Evolutionary conservation across 2,113 vertebrate genomes (phyloP), one percentile per base, ranked within the genome.

Genomic region (Dipodomys ordii): DNA sequence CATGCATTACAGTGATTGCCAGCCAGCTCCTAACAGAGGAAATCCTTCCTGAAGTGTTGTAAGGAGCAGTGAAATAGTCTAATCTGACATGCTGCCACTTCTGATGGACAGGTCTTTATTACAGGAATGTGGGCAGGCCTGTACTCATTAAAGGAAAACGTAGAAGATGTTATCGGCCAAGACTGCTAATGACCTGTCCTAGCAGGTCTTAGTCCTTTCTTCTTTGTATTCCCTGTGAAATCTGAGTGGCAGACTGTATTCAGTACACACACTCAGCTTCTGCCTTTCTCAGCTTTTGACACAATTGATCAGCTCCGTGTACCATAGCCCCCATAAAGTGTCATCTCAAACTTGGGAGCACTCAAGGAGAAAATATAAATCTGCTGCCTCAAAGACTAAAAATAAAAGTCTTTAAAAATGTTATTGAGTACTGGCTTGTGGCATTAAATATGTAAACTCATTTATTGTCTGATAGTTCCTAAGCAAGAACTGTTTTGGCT

Each of bases 381-480:
- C 64, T 49, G 1, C 2, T 87, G 22, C 2, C 23, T 71, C 89
- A 73, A 71, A 90, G 86, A 71, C 97, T 96, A 80, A 89, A 83
- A 96, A 49, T 65, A 79, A 93, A 60, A 30, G 0, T 80, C 69
- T 80, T 87, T 89, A 90, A 84, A 83, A 6, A 8, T 68, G 22
- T 67, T 67, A 76, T 60, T 95, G 81, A 57, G 73, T 96, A 71
- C 68, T 62, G 76, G 1, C 46, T 90, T 60, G 35, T 77, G 44
- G 39, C 79, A 81, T 19, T 39, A 67, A 87, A 79, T 92, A 25
- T 94, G 35, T 94, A 91, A 93, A 96, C 91, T 95, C n/a, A 64
- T 77, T 69, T 81, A 57, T 72, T 95, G 69, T 71, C 60, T 85
- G 71, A 71, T 25, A 10, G 83, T 19, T 83, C 27, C 7, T 39